These are phyloP conservation scores for Gyps fulvus DNA, from an alignment of 2,113 vertebrate genomes.

Conservation along the genomic window DNA sequence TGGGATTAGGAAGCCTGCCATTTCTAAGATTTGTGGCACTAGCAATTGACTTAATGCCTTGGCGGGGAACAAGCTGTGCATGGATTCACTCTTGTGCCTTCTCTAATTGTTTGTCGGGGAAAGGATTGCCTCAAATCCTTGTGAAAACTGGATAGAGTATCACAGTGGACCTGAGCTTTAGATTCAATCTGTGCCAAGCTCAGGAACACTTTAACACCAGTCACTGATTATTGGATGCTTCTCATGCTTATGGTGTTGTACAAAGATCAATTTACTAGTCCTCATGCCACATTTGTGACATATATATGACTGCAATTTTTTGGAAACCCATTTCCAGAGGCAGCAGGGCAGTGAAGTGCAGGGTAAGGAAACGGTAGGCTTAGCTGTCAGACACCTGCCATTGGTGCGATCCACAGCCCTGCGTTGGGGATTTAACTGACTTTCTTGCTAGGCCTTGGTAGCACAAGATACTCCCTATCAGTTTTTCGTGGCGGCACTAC, in stretches of 20 bases:
- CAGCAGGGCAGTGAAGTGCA: neutral
- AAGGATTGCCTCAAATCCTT: neutral
- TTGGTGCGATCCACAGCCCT: neutral
- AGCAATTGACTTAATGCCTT: neutral
- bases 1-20: conserved; percentile 32
- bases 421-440: neutral
- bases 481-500: neutral
- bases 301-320: neutral
- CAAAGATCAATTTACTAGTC: neutral
- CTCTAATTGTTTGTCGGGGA: neutral
- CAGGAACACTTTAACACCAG: neutral
- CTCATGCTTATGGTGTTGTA: neutral
- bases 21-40: conserved; percentile 1
- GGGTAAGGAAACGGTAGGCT: neutral
- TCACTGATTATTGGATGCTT: neutral
- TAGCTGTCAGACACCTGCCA: neutral
- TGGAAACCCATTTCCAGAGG: neutral
- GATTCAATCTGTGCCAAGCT: neutral
- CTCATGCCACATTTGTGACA: neutral
- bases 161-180: neutral
- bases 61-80: neutral
- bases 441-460: neutral
- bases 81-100: neutral
- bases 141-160: neutral
- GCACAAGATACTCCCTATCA: neutral